phyloP scores from a whole-genome alignment of 2,888 invertebrate species.

The Sarcophaga subvicina region DNA sequence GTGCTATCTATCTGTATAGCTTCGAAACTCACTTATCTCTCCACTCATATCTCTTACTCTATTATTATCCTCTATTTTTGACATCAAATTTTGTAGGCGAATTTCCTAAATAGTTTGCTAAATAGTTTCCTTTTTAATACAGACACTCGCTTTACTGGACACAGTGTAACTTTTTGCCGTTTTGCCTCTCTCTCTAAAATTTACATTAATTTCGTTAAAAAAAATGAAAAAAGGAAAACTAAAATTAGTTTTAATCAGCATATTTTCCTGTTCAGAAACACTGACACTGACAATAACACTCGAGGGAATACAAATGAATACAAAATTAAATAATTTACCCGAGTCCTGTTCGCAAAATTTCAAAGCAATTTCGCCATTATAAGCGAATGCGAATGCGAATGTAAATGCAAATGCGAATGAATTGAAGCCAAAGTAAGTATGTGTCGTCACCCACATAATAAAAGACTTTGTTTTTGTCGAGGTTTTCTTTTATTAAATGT shows the following conservation, averaged over 20 bases:
- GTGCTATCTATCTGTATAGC: too few relatives aligned
- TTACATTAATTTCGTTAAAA: neutral
- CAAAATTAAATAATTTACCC: slow-evolving; percentile 54
- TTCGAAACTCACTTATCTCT: too few relatives aligned
- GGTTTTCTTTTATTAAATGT: neutral
- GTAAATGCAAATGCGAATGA: neutral
- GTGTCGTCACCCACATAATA: slow-evolving; percentile 60
- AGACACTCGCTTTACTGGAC: too few relatives aligned
- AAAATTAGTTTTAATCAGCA: neutral
- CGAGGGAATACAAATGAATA: slow-evolving; percentile 54
- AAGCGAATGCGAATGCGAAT: too few relatives aligned
- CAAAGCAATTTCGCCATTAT: slow-evolving; percentile 2
- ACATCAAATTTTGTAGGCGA: too few relatives aligned
- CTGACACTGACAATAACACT: slow-evolving; percentile 44
- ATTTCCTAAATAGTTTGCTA: too few relatives aligned
- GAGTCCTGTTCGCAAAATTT: slow-evolving; percentile 12
- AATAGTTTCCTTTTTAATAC: too few relatives aligned
- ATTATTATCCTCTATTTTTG: too few relatives aligned
- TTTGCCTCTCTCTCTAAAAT: neutral
- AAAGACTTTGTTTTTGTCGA: neutral
- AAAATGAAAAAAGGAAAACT: neutral
- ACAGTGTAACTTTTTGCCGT: too few relatives aligned
- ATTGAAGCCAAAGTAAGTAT: slow-evolving; percentile 31
- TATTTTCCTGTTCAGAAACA: neutral
- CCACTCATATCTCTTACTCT: too few relatives aligned